Conservation (phyloP, 1,140 invertebrate genomes). For the Oryzaephilus surinamensis region DNA sequence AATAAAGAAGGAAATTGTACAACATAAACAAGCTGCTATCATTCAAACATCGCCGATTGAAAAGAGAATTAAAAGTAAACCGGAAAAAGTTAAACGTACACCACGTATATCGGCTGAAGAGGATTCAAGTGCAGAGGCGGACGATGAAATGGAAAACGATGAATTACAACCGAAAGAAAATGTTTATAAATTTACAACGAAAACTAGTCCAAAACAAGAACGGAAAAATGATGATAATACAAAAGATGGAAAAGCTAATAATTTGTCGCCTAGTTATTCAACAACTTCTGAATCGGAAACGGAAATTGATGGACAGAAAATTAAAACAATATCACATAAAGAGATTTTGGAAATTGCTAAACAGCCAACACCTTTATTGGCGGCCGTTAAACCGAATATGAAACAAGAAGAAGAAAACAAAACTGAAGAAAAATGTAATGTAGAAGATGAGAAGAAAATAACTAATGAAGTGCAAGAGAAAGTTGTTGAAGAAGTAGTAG, state of each 20-base stretch:
- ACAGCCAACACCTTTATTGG: conserved; percentile 35
- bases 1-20: neutral
- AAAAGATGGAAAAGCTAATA: conserved; percentile 27
- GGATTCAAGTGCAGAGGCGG: conserved; percentile 49
- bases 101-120: conserved; percentile 39
- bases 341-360: conserved; percentile 35
- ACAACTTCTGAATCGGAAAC: conserved; percentile 34
- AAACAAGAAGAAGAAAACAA: conserved; percentile 11
- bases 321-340: conserved; percentile 33
- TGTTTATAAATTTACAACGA: conserved; percentile 8
- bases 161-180: conserved; percentile 33
- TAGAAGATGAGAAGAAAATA: conserved; percentile 37
- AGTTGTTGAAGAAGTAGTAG: conserved; percentile 3
- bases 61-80: conserved; percentile 33
- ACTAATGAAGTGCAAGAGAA: conserved; percentile 24
- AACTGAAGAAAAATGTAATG: conserved; percentile 15
- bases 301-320: conserved; percentile 36
- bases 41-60: conserved; percentile 27
- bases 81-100: conserved; percentile 40
- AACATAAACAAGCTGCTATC: neutral
- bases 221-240: conserved; percentile 35
- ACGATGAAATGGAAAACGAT: conserved; percentile 52
- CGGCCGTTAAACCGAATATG: conserved; percentile 26
- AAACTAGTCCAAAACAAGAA: conserved; percentile 24
- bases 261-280: conserved; percentile 17